Conservation (phyloP, 2,888 invertebrate genomes). For the Trichopria drosophilae region DNA sequence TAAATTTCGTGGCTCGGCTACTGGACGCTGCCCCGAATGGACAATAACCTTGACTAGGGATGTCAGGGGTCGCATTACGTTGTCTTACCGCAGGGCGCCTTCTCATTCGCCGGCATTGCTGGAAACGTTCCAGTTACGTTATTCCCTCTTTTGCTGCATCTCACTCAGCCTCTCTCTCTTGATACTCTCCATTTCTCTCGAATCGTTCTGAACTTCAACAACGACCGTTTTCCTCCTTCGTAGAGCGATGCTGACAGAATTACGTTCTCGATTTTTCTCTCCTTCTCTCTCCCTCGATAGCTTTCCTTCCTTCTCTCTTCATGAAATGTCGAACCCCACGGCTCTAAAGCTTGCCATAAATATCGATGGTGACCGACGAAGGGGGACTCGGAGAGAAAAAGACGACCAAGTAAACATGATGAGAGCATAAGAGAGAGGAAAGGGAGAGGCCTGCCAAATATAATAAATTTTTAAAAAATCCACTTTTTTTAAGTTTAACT, state of each 20-base stretch:
- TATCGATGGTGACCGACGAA: constrained; percentile 50
- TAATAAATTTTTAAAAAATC: no score
- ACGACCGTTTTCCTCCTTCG: constrained; percentile 25
- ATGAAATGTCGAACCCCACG: constrained; percentile 43
- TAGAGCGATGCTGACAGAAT: constrained; percentile 51
- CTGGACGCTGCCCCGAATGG: constrained; percentile 30
- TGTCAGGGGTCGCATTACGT: constrained; percentile 35
- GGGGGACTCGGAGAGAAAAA: constrained; percentile 23
- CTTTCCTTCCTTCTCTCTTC: constrained; percentile 29
- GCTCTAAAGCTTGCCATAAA: constrained; percentile 55
- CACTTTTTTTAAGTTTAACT: no score
- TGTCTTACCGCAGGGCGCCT: constrained; percentile 22
- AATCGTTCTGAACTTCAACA: constrained; percentile 1
- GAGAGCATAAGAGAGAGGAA: constrained; percentile 14
- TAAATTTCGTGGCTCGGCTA: constrained; percentile 35
- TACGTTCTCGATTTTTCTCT: constrained; percentile 41
- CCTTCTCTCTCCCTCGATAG: constrained; percentile 16
- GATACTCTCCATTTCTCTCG: no score
- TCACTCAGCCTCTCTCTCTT: constrained; percentile 21
- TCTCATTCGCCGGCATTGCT: constrained; percentile 29
- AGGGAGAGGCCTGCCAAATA: neutral
- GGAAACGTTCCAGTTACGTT: constrained; percentile 35
- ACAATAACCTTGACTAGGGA: constrained; percentile 40
- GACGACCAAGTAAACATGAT: no score
- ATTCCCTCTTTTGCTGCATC: constrained; percentile 20